Conservation (phyloP, 2,797 vertebrate species). For the Arremon brunneinucha region DNA sequence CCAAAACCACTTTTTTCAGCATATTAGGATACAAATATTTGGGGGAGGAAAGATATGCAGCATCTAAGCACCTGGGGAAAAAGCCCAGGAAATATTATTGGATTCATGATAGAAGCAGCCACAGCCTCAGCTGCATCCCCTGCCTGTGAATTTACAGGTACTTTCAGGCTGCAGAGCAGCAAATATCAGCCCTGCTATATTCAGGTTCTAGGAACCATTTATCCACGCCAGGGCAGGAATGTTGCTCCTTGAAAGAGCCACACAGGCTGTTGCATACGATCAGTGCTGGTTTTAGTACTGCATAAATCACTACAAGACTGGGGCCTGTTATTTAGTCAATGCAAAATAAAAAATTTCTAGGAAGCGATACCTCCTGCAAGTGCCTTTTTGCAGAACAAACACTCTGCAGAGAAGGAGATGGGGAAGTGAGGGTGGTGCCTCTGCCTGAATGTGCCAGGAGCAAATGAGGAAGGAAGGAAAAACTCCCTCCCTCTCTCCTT, state of each 20-base stretch:
- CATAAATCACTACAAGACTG: neutral
- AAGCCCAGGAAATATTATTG: neutral
- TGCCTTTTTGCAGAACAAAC: neutral
- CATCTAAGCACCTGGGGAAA: neutral
- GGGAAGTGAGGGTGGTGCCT: neutral
- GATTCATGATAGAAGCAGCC: neutral
- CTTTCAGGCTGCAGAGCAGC: neutral
- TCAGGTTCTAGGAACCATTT: neutral
- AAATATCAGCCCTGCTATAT: neutral
- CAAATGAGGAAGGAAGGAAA: neutral
- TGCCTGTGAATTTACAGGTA: conserved; percentile 16
- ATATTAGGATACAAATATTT: neutral
- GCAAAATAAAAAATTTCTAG: neutral
- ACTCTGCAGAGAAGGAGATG: neutral
- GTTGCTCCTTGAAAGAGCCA: neutral
- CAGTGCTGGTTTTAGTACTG: neutral
- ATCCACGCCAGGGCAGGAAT: neutral
- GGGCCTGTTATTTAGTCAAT: neutral
- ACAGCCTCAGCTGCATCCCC: neutral
- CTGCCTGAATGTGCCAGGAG: neutral
- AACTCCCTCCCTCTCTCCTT: neutral
- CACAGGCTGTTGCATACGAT: neutral
- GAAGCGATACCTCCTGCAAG: neutral
- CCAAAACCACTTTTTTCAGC: neutral
- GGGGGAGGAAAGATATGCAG: neutral